phyloP scores from a whole-genome alignment of 2,113 vertebrate genomes.

The Leucopsar rothschildi region DNA sequence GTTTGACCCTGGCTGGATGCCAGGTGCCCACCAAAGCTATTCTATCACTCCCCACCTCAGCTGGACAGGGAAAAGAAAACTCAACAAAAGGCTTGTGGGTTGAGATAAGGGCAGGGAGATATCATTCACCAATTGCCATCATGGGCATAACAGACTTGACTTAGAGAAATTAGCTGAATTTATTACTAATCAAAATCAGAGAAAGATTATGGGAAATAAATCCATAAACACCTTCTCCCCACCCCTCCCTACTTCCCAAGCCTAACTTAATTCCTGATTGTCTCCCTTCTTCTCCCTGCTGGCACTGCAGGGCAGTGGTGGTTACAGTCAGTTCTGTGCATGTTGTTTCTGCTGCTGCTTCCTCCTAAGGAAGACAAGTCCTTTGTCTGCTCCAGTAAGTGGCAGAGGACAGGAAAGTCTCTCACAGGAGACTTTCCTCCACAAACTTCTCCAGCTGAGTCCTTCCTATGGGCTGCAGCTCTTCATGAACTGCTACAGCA shows the following conservation, averaged over 20 bases:
- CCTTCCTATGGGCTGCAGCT: background rate
- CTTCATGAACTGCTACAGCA: background rate
- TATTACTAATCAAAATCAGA: background rate
- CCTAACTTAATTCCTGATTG: background rate
- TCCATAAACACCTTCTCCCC: background rate
- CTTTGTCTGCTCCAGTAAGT: fast-evolving
- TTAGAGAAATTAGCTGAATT: background rate
- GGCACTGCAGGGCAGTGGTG: fast-evolving
- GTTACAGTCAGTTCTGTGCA: background rate
- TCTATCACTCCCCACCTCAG: background rate
- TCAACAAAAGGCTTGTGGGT: background rate
- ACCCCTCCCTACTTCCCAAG: background rate
- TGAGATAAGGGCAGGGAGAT: background rate
- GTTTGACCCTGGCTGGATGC: background rate
- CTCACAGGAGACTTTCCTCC: background rate
- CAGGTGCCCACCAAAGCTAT: background rate
- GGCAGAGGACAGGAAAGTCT: background rate
- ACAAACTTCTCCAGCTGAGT: background rate
- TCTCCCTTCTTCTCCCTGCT: background rate
- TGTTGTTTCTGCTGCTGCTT: background rate
- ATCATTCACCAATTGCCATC: background rate
- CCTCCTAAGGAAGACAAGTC: background rate
- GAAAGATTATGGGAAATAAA: background rate
- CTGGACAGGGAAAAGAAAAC: background rate
- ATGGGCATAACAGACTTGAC: background rate